phyloP scores from a whole-genome alignment of 1,140 invertebrate genomes.

The Lepidurus apus region DNA sequence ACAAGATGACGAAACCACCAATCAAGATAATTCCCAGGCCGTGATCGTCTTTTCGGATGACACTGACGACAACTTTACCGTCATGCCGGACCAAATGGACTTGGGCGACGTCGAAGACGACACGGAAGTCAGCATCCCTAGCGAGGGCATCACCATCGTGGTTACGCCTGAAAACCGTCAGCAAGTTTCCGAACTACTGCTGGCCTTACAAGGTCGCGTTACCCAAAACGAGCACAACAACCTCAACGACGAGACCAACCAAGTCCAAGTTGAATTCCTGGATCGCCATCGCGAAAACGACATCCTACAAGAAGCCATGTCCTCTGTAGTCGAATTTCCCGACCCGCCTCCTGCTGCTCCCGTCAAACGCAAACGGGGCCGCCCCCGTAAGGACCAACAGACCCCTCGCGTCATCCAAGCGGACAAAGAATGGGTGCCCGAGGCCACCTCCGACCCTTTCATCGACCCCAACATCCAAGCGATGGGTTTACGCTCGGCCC shows the following conservation, averaged over 20 bases:
- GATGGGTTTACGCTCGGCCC: not conserved
- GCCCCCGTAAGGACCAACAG: constrained; percentile 37
- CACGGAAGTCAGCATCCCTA: not conserved
- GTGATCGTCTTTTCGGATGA: not conserved
- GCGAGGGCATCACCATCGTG: constrained; percentile 34
- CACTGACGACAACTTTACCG: not conserved
- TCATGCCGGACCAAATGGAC: not conserved
- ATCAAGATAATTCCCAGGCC: not conserved
- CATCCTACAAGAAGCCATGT: constrained; percentile 24
- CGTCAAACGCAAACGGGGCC: constrained; percentile 37
- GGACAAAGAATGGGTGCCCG: not conserved
- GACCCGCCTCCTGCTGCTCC: not conserved
- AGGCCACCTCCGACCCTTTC: not conserved
- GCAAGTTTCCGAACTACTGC: constrained; percentile 31
- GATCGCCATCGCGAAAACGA: constrained; percentile 7
- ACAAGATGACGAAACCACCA: not conserved
- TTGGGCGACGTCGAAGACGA: constrained; percentile 16
- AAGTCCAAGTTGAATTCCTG: constrained; percentile 16
- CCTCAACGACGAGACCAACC: constrained; percentile 16
- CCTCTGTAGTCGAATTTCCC: not conserved
- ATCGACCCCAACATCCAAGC: not conserved
- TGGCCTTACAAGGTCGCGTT: constrained; percentile 26
- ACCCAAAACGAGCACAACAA: constrained; percentile 4
- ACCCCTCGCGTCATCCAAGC: not conserved
- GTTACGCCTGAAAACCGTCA: constrained; percentile 31